A percentile compares a stretch with the other conserved stretches of the same genome.
phyloP scores from a whole-genome alignment of 2,888 invertebrate genomes.

The Agonopterix subpropinquella region DNA sequence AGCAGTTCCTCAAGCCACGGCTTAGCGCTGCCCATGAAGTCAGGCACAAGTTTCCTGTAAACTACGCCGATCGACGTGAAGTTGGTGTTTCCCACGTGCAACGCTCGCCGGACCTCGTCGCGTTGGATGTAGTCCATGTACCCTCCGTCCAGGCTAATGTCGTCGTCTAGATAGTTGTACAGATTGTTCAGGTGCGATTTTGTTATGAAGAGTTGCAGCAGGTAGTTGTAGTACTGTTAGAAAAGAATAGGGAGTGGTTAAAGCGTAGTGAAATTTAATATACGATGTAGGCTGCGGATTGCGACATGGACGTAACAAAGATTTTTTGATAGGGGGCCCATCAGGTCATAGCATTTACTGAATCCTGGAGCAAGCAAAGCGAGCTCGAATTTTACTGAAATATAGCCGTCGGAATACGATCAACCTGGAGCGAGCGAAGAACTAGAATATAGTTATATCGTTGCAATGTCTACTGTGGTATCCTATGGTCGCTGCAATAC shows the following conservation, averaged over 20 bases:
- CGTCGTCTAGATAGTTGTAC: constrained; percentile 68
- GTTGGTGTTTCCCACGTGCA: constrained; percentile 71
- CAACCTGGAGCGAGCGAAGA: background rate
- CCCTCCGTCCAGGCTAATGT: constrained; percentile 48
- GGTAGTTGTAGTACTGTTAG: constrained; percentile 35
- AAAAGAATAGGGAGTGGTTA: background rate
- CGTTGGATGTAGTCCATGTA: constrained; percentile 62
- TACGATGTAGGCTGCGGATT: no score
- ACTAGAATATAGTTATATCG: background rate
- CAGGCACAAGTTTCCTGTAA: constrained; percentile 65
- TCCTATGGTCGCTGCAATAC: no score
- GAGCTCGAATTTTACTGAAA: no score
- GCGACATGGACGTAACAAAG: no score
- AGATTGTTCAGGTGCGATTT: constrained; percentile 61
- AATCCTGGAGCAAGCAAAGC: no score
- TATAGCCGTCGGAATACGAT: no score
- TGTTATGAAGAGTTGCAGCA: constrained; percentile 55
- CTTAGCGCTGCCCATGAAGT: constrained; percentile 76
- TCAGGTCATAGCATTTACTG: no score
- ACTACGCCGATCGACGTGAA: constrained; percentile 69
- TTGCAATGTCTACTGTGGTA: background rate
- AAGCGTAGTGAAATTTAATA: no score
- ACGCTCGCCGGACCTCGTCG: constrained; percentile 56
- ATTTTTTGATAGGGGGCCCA: no score
- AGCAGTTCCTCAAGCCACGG: constrained; percentile 70